Conservation (phyloP, 2,888 invertebrate species). For the Chironomus riparius region DNA sequence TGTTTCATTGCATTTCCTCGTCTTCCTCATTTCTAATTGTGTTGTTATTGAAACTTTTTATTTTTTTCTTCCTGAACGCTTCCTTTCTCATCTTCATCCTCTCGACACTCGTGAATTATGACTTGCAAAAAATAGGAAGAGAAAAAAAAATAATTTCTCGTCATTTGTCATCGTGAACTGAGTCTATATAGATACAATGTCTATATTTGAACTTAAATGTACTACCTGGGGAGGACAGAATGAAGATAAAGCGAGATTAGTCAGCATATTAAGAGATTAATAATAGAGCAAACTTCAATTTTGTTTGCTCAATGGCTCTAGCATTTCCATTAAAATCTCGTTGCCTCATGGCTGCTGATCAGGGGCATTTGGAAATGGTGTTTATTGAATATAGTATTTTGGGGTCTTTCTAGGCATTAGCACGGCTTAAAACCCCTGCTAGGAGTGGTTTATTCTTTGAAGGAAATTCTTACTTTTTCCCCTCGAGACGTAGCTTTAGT, state of each 20-base stretch:
- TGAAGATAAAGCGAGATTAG: neutral
- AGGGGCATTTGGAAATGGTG: too few relatives aligned
- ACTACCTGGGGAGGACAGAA: too few relatives aligned
- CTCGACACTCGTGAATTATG: too few relatives aligned
- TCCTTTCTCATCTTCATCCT: too few relatives aligned
- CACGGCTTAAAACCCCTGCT: too few relatives aligned
- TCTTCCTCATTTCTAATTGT: neutral
- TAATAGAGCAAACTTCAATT: neutral
- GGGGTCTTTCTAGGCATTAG: too few relatives aligned
- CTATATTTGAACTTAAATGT: too few relatives aligned
- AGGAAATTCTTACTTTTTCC: too few relatives aligned
- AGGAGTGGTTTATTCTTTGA: too few relatives aligned
- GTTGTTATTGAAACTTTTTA: neutral
- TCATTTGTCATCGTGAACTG: neutral
- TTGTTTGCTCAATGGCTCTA: neutral
- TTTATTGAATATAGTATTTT: too few relatives aligned
- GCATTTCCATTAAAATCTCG: neutral
- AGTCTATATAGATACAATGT: neutral
- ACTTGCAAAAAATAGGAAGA: too few relatives aligned
- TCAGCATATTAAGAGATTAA: slow-evolving; percentile 20
- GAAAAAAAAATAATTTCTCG: neutral
- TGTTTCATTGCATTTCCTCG: neutral
- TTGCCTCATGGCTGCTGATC: neutral
- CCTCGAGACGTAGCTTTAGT: too few relatives aligned
- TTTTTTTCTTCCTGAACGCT: neutral